A percentile compares a stretch with the other conserved stretches of the same genome.
Evolutionary conservation across 2,113 vertebrate genomes (phyloP).

Genomic region (Mastomys natalensis): DNA sequence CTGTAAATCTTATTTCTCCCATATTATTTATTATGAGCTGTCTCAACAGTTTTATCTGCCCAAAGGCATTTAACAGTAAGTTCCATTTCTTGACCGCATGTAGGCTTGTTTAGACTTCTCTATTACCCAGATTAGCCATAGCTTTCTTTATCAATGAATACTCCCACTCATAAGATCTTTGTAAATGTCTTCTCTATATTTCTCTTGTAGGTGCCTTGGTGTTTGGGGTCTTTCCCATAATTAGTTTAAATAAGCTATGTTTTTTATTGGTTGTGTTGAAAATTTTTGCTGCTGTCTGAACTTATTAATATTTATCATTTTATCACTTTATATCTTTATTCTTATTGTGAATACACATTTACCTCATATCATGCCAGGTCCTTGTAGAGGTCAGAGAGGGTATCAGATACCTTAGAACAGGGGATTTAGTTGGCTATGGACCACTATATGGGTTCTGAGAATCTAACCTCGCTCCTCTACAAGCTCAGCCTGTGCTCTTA

Average conservation of each 20-base stretch:
- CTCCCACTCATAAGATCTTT: not conserved
- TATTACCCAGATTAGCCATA: not conserved
- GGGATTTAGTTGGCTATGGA: too few species aligned
- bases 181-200: not conserved
- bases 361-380: not conserved
- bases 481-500: not conserved
- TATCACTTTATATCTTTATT: not conserved
- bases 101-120: not conserved
- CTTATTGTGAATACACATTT: not conserved
- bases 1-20: not conserved
- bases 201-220: not conserved
- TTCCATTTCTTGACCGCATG: not conserved
- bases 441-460: not conserved
- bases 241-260: not conserved
- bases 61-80: not conserved
- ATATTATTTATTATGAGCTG: not conserved
- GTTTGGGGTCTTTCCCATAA: not conserved
- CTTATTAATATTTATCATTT: not conserved
- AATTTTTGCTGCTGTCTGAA: not conserved
- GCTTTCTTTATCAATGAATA: not conserved
- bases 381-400: not conserved
- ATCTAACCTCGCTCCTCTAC: not conserved
- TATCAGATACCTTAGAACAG: not conserved
- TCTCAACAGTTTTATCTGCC: not conserved
- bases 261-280: constrained; percentile 22